phyloP scores from a whole-genome alignment of 2,888 invertebrate genomes.

The Chirona hameri region DNA sequence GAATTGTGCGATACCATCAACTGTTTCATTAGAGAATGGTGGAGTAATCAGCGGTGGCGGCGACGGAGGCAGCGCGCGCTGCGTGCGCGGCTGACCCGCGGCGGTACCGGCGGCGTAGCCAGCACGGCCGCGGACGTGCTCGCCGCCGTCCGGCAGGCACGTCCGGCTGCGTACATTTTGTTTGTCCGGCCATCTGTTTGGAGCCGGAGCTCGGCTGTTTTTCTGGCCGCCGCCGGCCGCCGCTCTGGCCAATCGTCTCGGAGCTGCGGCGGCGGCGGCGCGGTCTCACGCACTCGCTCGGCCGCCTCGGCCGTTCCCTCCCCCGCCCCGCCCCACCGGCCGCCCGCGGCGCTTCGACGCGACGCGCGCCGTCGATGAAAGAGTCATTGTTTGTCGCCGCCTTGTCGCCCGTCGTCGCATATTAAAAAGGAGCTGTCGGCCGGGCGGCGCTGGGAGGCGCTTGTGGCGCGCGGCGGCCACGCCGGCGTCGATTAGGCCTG shows the following conservation, averaged over 20 bases:
- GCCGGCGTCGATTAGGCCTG: not conserved
- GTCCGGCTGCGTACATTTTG: not conserved
- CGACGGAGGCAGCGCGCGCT: not conserved
- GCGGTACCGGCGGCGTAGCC: too few relatives aligned
- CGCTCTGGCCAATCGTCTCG: not conserved
- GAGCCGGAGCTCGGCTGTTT: not conserved
- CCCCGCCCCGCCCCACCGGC: not conserved
- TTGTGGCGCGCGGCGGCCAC: not conserved
- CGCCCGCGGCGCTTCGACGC: not conserved
- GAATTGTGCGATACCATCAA: constrained; percentile 4
- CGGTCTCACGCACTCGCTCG: not conserved
- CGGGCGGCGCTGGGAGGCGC: not conserved
- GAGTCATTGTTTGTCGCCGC: constrained; percentile 7
- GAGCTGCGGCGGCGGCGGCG: not conserved
- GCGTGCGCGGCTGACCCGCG: too few relatives aligned
- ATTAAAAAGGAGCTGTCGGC: not conserved
- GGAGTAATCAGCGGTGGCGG: not conserved
- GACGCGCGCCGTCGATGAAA: not conserved
- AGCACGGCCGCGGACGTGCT: not conserved
- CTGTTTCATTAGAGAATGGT: constrained; percentile 5
- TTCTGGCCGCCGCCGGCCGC: not conserved
- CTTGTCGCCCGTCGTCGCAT: not conserved
- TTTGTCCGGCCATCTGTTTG: constrained; percentile 9
- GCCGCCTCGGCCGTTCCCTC: not conserved
- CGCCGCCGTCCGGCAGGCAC: not conserved